phyloP scores from a whole-genome alignment of 2,113 vertebrate species.

The Halichoeres trimaculatus region DNA sequence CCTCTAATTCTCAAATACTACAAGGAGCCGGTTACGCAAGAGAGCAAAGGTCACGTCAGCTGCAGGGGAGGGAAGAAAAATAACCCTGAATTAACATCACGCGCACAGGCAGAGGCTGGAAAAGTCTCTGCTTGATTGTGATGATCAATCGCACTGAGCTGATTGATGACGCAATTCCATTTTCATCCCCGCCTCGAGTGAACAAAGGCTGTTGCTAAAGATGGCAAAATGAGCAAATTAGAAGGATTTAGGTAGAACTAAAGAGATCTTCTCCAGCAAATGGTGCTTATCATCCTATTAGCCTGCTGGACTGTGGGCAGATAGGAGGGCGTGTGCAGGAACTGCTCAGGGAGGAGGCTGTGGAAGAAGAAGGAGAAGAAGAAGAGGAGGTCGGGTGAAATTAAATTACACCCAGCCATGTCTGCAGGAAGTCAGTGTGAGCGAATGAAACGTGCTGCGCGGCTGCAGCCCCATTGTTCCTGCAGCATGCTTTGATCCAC shows the following conservation, averaged over 20 bases:
- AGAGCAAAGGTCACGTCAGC: not conserved
- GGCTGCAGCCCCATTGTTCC: not conserved
- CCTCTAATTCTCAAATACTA: constrained; percentile 20
- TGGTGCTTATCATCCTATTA: constrained; percentile 67
- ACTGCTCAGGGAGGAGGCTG: constrained; percentile 13
- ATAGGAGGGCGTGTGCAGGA: constrained; percentile 33
- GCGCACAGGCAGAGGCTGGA: not conserved
- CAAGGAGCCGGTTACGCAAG: not conserved
- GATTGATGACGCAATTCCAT: constrained; percentile 51
- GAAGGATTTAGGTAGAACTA: constrained; percentile 62
- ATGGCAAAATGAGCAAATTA: constrained; percentile 57
- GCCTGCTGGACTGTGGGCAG: constrained; percentile 44
- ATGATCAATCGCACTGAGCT: constrained; percentile 36
- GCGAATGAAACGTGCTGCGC: not conserved
- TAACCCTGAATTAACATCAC: not conserved
- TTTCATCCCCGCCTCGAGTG: constrained; percentile 25
- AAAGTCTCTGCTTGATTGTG: not conserved
- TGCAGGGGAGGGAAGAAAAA: not conserved
- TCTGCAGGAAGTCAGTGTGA: constrained; percentile 8
- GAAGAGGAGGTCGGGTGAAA: constrained; percentile 19
- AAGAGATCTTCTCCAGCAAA: constrained; percentile 61
- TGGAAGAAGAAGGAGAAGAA: constrained; percentile 5
- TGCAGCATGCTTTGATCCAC: not conserved
- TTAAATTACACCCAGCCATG: constrained; percentile 24
- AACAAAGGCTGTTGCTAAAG: constrained; percentile 45